Evolutionary conservation across 2,113 vertebrate species (phyloP).

Genomic region (Delphinus delphis): DNA sequence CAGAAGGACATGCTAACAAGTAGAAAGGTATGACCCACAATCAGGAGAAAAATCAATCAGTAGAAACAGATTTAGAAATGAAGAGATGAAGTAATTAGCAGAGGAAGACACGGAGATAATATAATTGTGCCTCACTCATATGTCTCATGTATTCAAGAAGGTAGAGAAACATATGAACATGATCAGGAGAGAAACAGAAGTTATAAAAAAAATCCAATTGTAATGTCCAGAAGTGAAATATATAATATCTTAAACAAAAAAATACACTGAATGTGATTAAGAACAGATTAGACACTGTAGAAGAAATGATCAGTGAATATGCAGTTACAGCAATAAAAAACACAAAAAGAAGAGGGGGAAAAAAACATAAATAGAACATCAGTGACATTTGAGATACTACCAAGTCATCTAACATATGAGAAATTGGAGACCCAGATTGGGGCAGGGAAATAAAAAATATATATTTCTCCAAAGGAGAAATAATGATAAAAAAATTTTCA

Average conservation of each 20-base stretch:
- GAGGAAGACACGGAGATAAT: not conserved
- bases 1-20: not conserved
- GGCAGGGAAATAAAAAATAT: not conserved
- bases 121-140: not conserved
- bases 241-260: not conserved
- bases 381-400: not conserved
- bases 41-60: not conserved
- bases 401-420: not conserved
- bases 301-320: not conserved
- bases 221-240: not conserved
- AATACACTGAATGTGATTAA: not conserved
- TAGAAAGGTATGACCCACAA: not conserved
- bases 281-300: not conserved
- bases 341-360: not conserved
- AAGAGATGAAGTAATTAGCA: not conserved
- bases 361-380: not conserved
- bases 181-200: not conserved
- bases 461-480: not conserved
- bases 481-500: not conserved
- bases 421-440: not conserved
- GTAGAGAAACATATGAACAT: not conserved
- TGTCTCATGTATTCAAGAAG: not conserved
- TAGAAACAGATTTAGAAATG: slow-evolving; percentile 3
- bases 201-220: not conserved
- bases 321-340: not conserved